These are phyloP conservation scores for Chloroclystis v-ata DNA, from an alignment of 2,888 invertebrate genomes.

Conservation along the genomic window DNA sequence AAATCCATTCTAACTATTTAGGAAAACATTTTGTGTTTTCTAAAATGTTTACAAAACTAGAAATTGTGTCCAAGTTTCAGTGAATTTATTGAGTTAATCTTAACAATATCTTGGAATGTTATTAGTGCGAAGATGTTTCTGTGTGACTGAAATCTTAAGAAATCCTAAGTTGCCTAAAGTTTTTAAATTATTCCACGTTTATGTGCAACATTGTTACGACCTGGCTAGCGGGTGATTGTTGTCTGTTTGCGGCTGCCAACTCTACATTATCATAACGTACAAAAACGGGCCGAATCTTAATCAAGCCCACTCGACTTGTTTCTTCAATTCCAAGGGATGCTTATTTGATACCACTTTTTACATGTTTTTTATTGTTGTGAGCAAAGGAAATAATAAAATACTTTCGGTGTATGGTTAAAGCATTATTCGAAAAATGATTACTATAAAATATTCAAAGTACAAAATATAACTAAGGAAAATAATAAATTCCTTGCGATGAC, in stretches of 20 bases:
- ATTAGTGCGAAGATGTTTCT: too few species aligned
- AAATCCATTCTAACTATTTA: too few species aligned
- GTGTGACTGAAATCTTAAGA: too few species aligned
- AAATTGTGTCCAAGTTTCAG: too few species aligned
- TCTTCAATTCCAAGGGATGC: constrained; percentile 12
- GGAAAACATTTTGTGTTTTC: too few species aligned
- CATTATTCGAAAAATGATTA: too few species aligned
- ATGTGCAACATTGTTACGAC: constrained; percentile 12
- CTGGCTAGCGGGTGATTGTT: constrained; percentile 15
- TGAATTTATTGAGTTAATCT: too few species aligned
- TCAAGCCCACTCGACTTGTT: constrained; percentile 12
- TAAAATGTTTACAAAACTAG: too few species aligned
- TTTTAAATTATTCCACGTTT: constrained; percentile 11
- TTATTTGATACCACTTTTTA: constrained; percentile 15
- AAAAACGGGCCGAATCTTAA: constrained; percentile 19
- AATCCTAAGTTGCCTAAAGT: not conserved
- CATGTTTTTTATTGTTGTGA: constrained; percentile 5
- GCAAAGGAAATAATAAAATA: not conserved
- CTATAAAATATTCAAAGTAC: too few species aligned
- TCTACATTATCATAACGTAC: constrained; percentile 17
- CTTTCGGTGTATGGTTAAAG: not conserved
- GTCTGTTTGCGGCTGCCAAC: constrained; percentile 11
- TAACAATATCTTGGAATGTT: too few species aligned
- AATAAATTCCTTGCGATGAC: too few species aligned
- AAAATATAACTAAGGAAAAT: too few species aligned